These are phyloP conservation scores for Empidonax traillii DNA, from an alignment of 2,113 vertebrate genomes.

Conservation along the genomic window DNA sequence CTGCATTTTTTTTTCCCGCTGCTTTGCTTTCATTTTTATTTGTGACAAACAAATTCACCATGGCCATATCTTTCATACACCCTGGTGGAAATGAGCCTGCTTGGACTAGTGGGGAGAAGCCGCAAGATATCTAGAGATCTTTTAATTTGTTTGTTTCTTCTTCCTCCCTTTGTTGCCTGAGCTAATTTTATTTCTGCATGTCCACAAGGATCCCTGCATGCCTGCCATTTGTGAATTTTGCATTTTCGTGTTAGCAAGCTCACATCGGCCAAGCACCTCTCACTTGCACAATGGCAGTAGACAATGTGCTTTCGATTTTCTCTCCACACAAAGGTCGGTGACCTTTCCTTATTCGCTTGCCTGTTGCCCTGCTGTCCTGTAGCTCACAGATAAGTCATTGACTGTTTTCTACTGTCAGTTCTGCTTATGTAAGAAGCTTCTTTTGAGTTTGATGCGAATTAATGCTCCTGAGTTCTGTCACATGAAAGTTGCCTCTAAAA, in stretches of 20 bases:
- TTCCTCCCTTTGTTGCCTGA: background rate
- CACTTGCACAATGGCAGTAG: background rate
- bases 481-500: background rate
- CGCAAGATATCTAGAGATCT: background rate
- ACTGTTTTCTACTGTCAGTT: constrained; percentile 20
- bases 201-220: background rate
- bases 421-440: constrained; percentile 37
- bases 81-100: background rate
- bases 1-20: rapidly evolving
- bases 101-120: background rate
- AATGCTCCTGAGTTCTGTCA: constrained; percentile 40
- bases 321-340: background rate
- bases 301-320: constrained; percentile 17
- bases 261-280: background rate
- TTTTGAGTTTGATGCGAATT: constrained; percentile 16
- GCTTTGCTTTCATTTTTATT: background rate
- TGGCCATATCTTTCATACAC: background rate
- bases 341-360: background rate
- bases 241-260: background rate
- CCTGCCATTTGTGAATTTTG: background rate
- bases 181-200: background rate
- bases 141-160: background rate
- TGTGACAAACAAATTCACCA: background rate
- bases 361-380: background rate
- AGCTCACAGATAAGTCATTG: constrained; percentile 9